Conservation (phyloP, 1,140 invertebrate genomes). For the Pseudomyrmex pallidus region DNA sequence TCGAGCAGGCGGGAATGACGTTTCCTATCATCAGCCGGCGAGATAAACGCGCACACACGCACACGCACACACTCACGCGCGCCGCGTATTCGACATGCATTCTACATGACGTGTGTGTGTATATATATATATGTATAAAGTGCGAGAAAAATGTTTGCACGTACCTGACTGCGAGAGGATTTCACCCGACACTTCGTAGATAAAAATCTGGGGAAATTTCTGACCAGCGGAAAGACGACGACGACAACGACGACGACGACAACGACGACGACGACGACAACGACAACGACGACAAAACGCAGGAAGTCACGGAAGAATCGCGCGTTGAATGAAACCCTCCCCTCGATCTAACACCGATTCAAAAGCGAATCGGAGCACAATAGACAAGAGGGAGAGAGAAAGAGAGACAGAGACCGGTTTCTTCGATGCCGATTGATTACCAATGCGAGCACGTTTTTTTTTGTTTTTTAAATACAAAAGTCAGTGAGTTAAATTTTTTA, state of each 20-base stretch:
- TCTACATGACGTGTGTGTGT: no score
- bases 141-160: slow-evolving; percentile 4
- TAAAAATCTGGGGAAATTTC: neutral
- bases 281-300: neutral
- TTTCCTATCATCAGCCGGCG: neutral
- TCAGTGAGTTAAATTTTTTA: no score
- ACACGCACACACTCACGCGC: neutral
- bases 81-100: neutral
- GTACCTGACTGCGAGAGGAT: neutral
- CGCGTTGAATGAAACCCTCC: neutral
- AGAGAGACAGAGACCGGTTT: no score
- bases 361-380: slow-evolving; percentile 21
- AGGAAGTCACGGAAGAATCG: neutral
- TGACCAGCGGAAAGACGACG: no score
- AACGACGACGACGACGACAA: neutral
- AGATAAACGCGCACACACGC: neutral
- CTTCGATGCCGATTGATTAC: no score
- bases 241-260: no score
- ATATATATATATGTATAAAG: neutral
- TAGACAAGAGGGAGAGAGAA: neutral
- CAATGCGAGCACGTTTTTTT: no score
- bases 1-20: neutral
- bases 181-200: neutral
- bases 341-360: neutral
- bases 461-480: no score